phyloP scores from a whole-genome alignment of 2,888 invertebrate species.

The Hyposoter dolosus region DNA sequence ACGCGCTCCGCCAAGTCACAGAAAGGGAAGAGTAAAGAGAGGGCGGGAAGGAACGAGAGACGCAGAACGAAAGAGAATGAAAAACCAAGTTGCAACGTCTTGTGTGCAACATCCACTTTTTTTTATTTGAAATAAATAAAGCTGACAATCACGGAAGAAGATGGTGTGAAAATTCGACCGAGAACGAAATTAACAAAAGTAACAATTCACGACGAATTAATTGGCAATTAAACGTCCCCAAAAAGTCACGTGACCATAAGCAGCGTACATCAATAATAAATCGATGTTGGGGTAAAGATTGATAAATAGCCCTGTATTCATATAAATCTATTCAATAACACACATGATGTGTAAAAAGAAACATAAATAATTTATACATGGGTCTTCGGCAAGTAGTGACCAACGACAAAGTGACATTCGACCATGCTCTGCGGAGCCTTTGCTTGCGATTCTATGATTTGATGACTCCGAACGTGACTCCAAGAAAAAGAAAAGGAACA shows the following conservation, averaged over 20 bases:
- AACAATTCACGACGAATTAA: background rate
- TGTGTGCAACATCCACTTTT: background rate
- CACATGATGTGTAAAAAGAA: background rate
- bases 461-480: conserved; percentile 66
- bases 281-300: conserved; percentile 15
- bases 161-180: background rate
- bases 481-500: conserved; percentile 45
- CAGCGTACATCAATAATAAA: conserved; percentile 21
- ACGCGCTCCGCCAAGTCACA: conserved; percentile 17
- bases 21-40: conserved; percentile 8
- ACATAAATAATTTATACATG: conserved; percentile 10
- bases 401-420: conserved; percentile 77
- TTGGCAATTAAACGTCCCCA: background rate
- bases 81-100: background rate
- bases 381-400: conserved; percentile 52
- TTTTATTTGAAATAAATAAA: background rate
- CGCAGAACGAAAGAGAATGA: conserved; percentile 9
- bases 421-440: conserved; percentile 69
- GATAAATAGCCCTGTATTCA: conserved; percentile 67
- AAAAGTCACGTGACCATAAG: background rate
- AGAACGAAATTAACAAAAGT: background rate
- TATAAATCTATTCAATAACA: background rate
- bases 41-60: background rate
- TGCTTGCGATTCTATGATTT: conserved; percentile 68
- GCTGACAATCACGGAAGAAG: background rate